phyloP scores from a whole-genome alignment of 92 coral and sea anemone species.

The Virgularia gustaviana region DNA sequence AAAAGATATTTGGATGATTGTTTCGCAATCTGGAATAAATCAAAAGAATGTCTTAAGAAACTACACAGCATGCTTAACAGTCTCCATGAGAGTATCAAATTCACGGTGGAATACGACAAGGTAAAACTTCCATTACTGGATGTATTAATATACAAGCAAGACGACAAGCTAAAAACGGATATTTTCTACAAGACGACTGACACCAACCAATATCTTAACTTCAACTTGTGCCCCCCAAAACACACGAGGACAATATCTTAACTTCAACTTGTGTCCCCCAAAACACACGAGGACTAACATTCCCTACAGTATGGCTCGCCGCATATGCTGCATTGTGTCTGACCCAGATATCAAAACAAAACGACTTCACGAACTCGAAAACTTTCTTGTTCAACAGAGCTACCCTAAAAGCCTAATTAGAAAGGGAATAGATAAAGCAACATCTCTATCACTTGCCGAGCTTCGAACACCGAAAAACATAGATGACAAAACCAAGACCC shows the following conservation, averaged over 20 bases:
- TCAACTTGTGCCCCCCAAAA: background rate
- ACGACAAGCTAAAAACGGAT: conserved; percentile 15
- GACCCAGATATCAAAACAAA: conserved; percentile 10
- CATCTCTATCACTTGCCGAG: background rate
- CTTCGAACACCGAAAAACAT: conserved; percentile 2
- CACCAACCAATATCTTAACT: conserved; percentile 27
- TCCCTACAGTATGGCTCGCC: conserved; percentile 14
- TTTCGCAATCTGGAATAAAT: background rate
- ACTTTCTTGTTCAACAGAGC: background rate
- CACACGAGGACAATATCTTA: no score
- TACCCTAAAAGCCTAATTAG: no score
- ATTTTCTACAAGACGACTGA: conserved; percentile 36
- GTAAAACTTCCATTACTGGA: conserved; percentile 29
- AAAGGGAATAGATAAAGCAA: background rate
- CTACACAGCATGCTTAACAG: background rate
- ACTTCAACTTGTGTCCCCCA: no score
- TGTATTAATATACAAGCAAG: conserved; percentile 12
- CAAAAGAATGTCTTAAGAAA: no score
- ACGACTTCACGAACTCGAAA: conserved; percentile 24
- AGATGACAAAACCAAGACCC: background rate
- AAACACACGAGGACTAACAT: conserved; percentile 15
- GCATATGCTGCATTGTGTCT: conserved; percentile 28
- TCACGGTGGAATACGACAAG: background rate
- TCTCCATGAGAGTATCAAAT: conserved; percentile 3
- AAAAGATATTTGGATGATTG: conserved; percentile 29